These are phyloP conservation scores for Gallinago paraguaiae DNA, from an alignment of 2,113 vertebrate genomes.

Conservation along the genomic window DNA sequence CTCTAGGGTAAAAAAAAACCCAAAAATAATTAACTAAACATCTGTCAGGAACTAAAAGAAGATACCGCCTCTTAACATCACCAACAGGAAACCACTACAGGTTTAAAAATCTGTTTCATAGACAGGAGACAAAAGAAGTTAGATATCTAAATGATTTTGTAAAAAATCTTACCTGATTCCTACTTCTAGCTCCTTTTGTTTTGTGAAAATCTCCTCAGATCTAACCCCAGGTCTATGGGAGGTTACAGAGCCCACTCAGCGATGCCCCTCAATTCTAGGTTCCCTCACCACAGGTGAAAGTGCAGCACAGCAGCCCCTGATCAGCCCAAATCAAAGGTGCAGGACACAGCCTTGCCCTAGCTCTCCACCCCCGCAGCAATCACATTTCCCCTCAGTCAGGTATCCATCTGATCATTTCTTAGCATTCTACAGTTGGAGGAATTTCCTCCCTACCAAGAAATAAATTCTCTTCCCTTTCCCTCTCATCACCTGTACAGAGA, in stretches of 20 bases:
- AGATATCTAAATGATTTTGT: not conserved
- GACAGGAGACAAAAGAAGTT: not conserved
- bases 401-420: not conserved
- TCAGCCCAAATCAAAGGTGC: accelerated
- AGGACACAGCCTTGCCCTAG: not conserved
- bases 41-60: not conserved
- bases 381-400: not conserved
- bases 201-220: not conserved
- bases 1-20: not conserved
- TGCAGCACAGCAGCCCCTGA: not conserved
- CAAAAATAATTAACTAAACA: not conserved
- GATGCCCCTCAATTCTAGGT: not conserved
- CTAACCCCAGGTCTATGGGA: not conserved
- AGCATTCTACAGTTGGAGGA: not conserved
- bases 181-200: not conserved
- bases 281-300: accelerated
- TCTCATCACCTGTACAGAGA: not conserved
- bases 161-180: not conserved
- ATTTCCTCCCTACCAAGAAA: not conserved
- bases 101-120: not conserved
- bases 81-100: not conserved
- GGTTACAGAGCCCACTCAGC: not conserved
- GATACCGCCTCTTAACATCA: not conserved
- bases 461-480: not conserved
- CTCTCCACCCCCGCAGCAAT: not conserved